Conservation (phyloP, 2,888 invertebrate genomes). For the Lutraria lutraria region DNA sequence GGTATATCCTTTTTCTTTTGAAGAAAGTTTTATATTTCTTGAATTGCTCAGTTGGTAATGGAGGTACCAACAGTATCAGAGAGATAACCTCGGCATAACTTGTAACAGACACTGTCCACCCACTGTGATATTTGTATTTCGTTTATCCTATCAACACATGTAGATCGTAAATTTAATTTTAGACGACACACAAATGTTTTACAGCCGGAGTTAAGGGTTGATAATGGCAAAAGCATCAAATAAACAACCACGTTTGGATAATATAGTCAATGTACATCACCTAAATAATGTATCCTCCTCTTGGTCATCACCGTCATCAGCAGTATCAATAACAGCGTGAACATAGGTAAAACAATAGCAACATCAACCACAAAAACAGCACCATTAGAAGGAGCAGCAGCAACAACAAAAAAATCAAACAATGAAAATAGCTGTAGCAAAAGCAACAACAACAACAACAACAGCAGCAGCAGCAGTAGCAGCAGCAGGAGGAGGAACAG, state of each 20-base stretch:
- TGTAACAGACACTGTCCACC: not conserved
- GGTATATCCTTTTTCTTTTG: conserved; percentile 18
- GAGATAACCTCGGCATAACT: not conserved
- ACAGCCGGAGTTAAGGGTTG: not conserved
- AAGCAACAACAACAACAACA: no score
- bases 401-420: no score
- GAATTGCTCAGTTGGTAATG: not conserved
- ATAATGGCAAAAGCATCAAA: not conserved
- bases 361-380: no score
- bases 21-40: conserved; percentile 16
- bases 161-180: conserved; percentile 14
- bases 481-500: no score
- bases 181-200: not conserved
- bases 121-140: not conserved
- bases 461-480: no score
- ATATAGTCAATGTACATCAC: not conserved
- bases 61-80: not conserved
- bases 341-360: no score
- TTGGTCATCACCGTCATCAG: not conserved
- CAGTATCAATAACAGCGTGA: no score
- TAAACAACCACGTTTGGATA: not conserved
- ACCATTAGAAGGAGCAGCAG: no score
- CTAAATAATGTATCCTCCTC: not conserved
- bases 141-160: not conserved
- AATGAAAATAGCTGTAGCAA: no score